These are phyloP conservation scores for Pissodes strobi DNA, from an alignment of 1,140 invertebrate species.

Conservation along the genomic window DNA sequence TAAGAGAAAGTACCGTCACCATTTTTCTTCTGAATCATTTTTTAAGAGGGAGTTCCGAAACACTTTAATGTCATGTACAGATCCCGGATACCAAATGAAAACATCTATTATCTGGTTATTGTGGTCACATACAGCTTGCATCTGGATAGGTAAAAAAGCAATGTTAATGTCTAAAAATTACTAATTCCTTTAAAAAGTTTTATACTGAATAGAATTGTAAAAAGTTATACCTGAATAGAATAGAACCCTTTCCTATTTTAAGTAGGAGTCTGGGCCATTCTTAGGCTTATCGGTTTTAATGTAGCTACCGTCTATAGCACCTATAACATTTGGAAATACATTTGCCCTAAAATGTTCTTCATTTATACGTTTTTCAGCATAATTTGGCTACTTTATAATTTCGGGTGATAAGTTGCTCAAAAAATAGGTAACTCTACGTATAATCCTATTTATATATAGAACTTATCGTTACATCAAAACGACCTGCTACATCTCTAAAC, in stretches of 20 bases:
- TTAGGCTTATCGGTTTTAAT: constrained; percentile 42
- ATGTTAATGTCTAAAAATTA: neutral
- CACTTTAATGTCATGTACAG: constrained; percentile 41
- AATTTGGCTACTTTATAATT: constrained; percentile 43
- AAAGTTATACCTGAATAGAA: constrained; percentile 41
- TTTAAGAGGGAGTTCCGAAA: no score
- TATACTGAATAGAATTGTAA: no score
- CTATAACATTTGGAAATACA: constrained; percentile 44
- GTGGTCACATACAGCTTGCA: constrained; percentile 35
- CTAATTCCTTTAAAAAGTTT: neutral
- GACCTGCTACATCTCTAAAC: neutral
- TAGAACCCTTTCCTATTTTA: constrained; percentile 43
- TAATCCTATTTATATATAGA: no score
- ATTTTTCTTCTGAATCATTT: no score
- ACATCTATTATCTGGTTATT: constrained; percentile 42
- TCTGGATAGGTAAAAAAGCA: neutral
- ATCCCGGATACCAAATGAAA: constrained; percentile 42
- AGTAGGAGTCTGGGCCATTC: constrained; percentile 41
- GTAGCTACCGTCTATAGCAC: constrained; percentile 45
- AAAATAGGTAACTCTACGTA: constrained; percentile 38
- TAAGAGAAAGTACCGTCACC: constrained; percentile 33
- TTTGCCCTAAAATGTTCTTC: constrained; percentile 40
- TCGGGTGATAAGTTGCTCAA: constrained; percentile 40
- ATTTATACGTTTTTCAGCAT: constrained; percentile 39
- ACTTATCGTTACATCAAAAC: constrained; percentile 3